Percentiles rank a stretch among this genome's conserved stretches.
Conservation (phyloP, 2,113 vertebrate species). For the Chloroceryle aenea region DNA sequence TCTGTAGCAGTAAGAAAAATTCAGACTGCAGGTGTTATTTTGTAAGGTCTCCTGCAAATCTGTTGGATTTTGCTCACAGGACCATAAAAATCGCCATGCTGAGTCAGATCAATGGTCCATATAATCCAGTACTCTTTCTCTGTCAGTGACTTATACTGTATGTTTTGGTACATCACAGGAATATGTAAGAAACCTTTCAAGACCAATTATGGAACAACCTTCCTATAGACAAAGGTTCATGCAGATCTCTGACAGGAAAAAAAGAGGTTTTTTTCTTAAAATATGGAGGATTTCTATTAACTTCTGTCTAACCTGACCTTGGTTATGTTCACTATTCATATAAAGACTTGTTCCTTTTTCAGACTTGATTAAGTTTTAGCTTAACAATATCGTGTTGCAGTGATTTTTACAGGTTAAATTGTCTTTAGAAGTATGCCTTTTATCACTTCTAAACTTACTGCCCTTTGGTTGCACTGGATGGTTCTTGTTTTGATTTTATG, state of each 20-base stretch:
- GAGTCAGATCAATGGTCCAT: constrained; percentile 61
- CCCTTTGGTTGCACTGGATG: neutral
- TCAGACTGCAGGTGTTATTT: constrained; percentile 5
- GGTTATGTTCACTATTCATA: neutral
- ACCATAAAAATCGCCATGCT: constrained; percentile 59
- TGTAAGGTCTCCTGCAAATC: constrained; percentile 43
- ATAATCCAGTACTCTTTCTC: constrained; percentile 55
- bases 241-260: constrained; percentile 16
- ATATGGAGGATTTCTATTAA: neutral
- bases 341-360: neutral
- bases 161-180: constrained; percentile 37
- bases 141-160: constrained; percentile 59
- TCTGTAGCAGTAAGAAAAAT: neutral
- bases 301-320: neutral
- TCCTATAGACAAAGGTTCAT: neutral
- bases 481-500: constrained; percentile 57
- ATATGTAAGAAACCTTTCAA: constrained; percentile 49
- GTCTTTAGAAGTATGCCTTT: neutral
- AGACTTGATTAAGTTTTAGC: neutral
- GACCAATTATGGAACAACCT: constrained; percentile 43
- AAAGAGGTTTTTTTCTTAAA: neutral
- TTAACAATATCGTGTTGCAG: neutral
- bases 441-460: constrained; percentile 13
- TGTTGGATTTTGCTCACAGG: constrained; percentile 47
- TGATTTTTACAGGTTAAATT: constrained; percentile 16